Base-by-base conservation (phyloP, 1,140 invertebrate genomes). In the Cotesia vestalis region DNA sequence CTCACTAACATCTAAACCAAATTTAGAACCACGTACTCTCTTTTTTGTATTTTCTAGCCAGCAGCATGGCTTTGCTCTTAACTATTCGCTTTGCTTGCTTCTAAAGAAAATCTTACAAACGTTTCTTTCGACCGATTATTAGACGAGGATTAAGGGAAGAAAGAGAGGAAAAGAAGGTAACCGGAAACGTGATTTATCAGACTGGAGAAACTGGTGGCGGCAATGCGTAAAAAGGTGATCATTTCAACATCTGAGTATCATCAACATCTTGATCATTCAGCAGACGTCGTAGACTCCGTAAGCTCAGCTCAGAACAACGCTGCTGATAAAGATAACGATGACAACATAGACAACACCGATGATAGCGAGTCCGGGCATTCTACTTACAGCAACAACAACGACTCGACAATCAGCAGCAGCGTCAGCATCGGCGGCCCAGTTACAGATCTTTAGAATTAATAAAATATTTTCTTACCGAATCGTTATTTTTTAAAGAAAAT, bases 141-240 rank as follows among this genome's bases (percentile, higher is more conserved):
- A 46, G 40, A 46, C 40, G 72, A 70, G 75, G 73, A 75, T 72
- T 71, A 72, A 57, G 70, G 73, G 67, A 71, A 57, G 59, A 64
- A 55, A 46, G 66, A 60, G 66, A 75, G 66, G 59, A 38, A 73
- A 67, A 70, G 57, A 76, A 78, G 77, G 79, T 82, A 81, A 85
- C 78, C 77, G 77, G 78, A 81, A 81, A 79, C 83, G 70, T 85
- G 76, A 83, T 86, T 86, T 86, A 72, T 82, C 79, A 86, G 84
- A 85, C 77, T 84, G 76, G 84, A 85, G 80, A 82, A 81, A 76
- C 83, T 82, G 82, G 78, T 82, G 78, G 79, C 78, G 73, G 81
- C 80, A 74, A 80, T 82, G 63, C 81, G 77, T 76, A 79, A 81
- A 77, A 84, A 81, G 79, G 76, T 78, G 78, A 80, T 76, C 72